Evolutionary conservation across 1,140 invertebrate genomes (phyloP), one percentile per base, ranked within the genome.

Genomic region (Anoplolepis gracilipes): DNA sequence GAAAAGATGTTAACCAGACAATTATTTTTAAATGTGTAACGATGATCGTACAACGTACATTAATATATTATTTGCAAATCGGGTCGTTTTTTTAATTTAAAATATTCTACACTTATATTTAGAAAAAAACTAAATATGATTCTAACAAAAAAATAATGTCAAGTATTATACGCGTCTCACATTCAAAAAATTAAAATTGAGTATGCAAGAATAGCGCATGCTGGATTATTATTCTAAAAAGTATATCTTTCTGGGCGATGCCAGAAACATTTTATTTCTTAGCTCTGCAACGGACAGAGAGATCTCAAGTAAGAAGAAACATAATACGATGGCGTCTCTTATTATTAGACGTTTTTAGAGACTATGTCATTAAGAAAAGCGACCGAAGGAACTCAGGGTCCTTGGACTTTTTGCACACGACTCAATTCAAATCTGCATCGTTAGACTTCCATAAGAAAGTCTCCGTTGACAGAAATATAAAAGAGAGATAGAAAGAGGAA

Each of bases 401-500:
- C 13, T 42, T 19, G 64, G 33, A 57, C 46, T 57, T 81, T 82
- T 59, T 73, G 22, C 53, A 22, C 22, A 22, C 13, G 76, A 81
- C n/a, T 82, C 25, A 61, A 49, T 36, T 82, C 53, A 72, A 73
- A 72, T 82, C 39, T 59, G 25, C 36, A 73, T 82, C 67, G 36
- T 82, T 59, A 82, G 67, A 59, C 25, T n/a, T 72, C 3, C 36
- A 5, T 59, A 82, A 82, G 65, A 81, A 42, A 70, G 49, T 28
- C 55, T 33, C 8, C 78, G 19, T 82, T 82, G 55, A 82, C 67
- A 59, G 67, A 81, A 81, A 72, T 81, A 81, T 73, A 55, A n/a
- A 30, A 53, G 46, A 25, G 28, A 67, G 1, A 53, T 42, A 62
- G 75, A 78, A 25, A 28, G 57, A 30, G n/a, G 36, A 33, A 79